Evolutionary conservation across 2,888 invertebrate genomes (phyloP), one percentile per base, ranked within the genome.

Genomic region (Ochropleura plecta): DNA sequence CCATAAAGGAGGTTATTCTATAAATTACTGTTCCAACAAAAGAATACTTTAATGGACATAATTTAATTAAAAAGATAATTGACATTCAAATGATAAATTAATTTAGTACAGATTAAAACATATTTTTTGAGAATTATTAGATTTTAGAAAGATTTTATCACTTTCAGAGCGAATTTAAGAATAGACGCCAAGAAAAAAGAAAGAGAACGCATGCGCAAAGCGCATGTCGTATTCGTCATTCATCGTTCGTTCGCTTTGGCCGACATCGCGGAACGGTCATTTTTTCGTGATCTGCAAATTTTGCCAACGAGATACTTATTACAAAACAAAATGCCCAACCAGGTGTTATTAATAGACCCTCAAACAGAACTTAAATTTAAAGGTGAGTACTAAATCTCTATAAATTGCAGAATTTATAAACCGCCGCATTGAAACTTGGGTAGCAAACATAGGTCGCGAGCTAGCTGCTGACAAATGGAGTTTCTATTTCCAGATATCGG

Each of bases 341-440:
- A 98, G 95, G 97, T 98, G 94, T 97, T 99, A 96, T 97, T 97
- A 94, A 98, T 99, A 97, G 98, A 98, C 92, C 99, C 99, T 90
- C 97, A 98, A 96, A 97, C 97, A 96, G 99, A 99, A 97, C 97
- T 99, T 91, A 98, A 98, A 97, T 99, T 99, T 97, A 97, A 97
- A 97, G 99, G 99, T 99, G 97, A 97, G 98, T 96, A 83, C 86
- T 88, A 79, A 81, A 88, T 88, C 84, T 82, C 88, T 90, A 87
- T 90, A 76, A 86, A 87, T 69, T 86, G 82, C 76, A 84, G 88
- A 86, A 85, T 81, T 84, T 83, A 72, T 81, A 81, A 86, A 90
- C 88, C 87, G 89, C 92, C 93, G 93, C 94, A 93, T 93, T 93
- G 91, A 91, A 92, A 93, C 92, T 93, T 92, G 88, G 90, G 90